Base-by-base conservation (phyloP, 2,888 invertebrate species). In the Standfussiana lucernea region DNA sequence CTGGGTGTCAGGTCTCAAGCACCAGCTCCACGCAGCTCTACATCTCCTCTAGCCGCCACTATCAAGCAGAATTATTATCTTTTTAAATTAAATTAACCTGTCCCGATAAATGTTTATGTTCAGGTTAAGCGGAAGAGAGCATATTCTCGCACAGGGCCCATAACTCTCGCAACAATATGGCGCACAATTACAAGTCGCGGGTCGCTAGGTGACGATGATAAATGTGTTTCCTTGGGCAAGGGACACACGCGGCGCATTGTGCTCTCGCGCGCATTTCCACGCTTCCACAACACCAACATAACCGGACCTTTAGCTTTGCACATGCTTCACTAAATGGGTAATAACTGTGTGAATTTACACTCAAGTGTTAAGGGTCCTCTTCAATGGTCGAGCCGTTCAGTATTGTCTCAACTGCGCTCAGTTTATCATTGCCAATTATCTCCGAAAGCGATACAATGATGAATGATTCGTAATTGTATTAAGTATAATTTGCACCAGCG, bases 151-250 rank as follows among this genome's bases (percentile, higher is more conserved):
- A 86, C 88, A 86, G 87, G 86, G 88, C 89, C 93, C 92, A 96
- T 96, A 96, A 95, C 93, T 96, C 95, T 96, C 91, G 93, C 93
- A 95, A 95, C 96, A 95, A 95, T 95, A 95, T 95, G 92, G 95
- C 94, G 91, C 91, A 95, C 95, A 96, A 96, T 96, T 96, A 96
- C 96, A 94, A 95, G 94, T 92, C 93, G 88, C 93, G 90, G 89
- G 92, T 90, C 91, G 87, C 90, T 89, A 89, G 93, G 93, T 95
- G 96, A 96, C 95, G 96, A 96, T 96, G 96, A 96, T 94, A 95
- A 95, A 96, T 96, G 91, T 90, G 91, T 87, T 94, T 95, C 93
- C 94, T 93, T 95, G 91, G 93, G 93, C 93, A 90, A 92, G 92
- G 90, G 93, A 94, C 94, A 93, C 91, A 92, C 90, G 89, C 89